Evolutionary conservation across 2,113 vertebrate species (phyloP).

Genomic region (Pachyramphus minor): DNA sequence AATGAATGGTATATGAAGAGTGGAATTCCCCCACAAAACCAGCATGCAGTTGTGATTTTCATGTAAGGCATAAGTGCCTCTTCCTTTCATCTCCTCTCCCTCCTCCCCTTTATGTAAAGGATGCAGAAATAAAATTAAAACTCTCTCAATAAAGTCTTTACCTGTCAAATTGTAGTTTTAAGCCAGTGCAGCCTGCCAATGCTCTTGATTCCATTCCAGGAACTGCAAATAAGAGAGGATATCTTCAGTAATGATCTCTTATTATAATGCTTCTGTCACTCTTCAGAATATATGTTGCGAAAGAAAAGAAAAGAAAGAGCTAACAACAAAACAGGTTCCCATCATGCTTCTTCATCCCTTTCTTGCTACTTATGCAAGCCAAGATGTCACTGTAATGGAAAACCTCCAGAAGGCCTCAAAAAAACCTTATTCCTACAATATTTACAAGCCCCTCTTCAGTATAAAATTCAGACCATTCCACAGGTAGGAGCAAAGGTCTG

Average conservation of each 20-base stretch:
- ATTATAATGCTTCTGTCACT: constrained; percentile 31
- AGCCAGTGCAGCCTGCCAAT: background rate
- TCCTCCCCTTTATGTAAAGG: background rate
- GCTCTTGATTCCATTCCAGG: constrained; percentile 20
- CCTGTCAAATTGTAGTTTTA: constrained; percentile 32
- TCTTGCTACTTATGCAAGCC: background rate
- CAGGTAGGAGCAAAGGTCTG: background rate
- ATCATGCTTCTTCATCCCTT: background rate
- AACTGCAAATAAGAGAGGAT: constrained; percentile 17
- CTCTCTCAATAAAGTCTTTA: constrained; percentile 22
- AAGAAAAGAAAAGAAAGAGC: constrained; percentile 6
- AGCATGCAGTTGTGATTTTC: background rate
- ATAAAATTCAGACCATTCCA: background rate
- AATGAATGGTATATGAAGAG: background rate
- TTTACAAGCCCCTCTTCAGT: background rate
- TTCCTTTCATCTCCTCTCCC: background rate
- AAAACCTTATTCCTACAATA: background rate
- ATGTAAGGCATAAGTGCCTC: background rate
- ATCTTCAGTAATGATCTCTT: constrained; percentile 26
- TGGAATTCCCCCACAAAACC: background rate
- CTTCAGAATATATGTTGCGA: background rate
- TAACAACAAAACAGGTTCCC: constrained; percentile 12
- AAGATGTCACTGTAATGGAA: background rate
- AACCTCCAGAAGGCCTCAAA: background rate
- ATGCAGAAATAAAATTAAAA: constrained; percentile 35